phyloP scores from a whole-genome alignment of 2,797 vertebrate genomes.

The Chromis chromis region DNA sequence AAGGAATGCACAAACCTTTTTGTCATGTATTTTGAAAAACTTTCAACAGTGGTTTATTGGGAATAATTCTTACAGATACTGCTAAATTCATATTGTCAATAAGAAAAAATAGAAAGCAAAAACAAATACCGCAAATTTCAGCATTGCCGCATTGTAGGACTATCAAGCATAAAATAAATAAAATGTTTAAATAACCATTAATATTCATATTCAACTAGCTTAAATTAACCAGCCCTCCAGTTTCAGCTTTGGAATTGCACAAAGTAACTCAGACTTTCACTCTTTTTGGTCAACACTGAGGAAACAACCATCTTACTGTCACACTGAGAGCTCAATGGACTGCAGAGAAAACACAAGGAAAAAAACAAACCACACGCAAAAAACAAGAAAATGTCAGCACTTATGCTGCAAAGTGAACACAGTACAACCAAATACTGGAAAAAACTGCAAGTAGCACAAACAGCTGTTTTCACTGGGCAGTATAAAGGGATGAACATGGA shows the following conservation, averaged over 20 bases:
- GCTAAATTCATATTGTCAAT: no score
- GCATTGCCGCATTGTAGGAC: no score
- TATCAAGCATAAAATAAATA: no score
- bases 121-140: no score
- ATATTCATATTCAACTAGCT: no score
- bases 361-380: neutral
- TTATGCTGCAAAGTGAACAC: conserved; percentile 14
- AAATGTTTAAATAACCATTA: no score
- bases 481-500: conserved; percentile 18
- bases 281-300: neutral
- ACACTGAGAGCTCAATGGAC: no score
- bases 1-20: neutral
- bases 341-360: conserved; percentile 2
- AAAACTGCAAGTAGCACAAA: conserved; percentile 2
- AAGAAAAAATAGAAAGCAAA: no score
- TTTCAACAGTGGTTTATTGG: no score
- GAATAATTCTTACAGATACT: no score
- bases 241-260: neutral
- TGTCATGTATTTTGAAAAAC: neutral
- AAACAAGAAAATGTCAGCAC: neutral
- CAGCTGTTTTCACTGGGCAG: conserved; percentile 6
- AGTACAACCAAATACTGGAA: neutral
- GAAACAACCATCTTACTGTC: no score
- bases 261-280: neutral
- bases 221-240: neutral